These are phyloP conservation scores for Latrodectus hesperus DNA, from an alignment of 2,888 invertebrate genomes.

Conservation along the genomic window DNA sequence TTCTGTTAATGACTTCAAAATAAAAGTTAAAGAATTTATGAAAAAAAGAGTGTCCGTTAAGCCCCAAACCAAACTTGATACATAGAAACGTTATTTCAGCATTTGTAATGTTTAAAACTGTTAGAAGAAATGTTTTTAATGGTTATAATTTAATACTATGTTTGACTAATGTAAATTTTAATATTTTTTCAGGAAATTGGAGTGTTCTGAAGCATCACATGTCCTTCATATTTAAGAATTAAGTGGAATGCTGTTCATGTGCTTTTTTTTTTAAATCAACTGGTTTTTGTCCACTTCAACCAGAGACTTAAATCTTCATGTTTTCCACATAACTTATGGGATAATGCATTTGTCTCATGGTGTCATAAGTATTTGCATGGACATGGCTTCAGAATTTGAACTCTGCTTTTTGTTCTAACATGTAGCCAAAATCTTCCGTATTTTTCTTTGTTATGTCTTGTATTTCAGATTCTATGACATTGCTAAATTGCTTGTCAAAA, in stretches of 20 bases:
- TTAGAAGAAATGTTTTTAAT: too few species aligned
- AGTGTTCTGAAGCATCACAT: conserved; percentile 63
- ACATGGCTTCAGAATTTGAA: conserved; percentile 64
- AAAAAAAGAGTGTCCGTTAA: too few species aligned
- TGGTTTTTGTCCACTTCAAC: conserved; percentile 35
- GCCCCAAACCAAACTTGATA: too few species aligned
- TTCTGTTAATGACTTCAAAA: too few species aligned
- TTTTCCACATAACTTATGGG: conserved; percentile 24
- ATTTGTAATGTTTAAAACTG: too few species aligned
- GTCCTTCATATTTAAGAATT: conserved; percentile 35
- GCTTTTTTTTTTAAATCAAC: conserved; percentile 2
- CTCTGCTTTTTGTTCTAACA: conserved; percentile 50
- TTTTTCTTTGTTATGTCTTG: conserved; percentile 59
- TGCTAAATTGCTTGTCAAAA: conserved; percentile 41
- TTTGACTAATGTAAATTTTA: background rate
- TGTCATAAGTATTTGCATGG: conserved; percentile 39
- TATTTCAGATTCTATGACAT: conserved; percentile 54
- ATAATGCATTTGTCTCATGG: conserved; percentile 36
- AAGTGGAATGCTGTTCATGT: conserved; percentile 37
- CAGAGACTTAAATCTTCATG: conserved; percentile 43
- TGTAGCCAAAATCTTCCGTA: conserved; percentile 61
- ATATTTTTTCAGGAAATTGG: conserved; percentile 41
- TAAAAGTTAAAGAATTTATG: too few species aligned
- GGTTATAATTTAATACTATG: too few species aligned
- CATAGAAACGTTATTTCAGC: too few species aligned